phyloP scores from a whole-genome alignment of 2,797 vertebrate species.

The Leptoclinus maculatus region DNA sequence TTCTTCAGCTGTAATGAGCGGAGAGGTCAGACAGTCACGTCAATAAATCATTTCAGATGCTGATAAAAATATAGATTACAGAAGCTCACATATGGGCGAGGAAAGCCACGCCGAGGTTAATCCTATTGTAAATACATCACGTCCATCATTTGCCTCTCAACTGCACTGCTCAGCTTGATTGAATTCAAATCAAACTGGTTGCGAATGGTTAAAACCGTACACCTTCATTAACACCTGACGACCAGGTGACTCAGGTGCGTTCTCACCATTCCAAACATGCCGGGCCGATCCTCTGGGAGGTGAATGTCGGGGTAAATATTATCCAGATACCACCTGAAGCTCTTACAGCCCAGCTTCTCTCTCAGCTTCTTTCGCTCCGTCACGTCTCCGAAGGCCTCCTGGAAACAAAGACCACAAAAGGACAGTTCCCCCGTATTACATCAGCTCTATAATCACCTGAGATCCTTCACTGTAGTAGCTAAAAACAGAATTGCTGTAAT shows the following conservation, averaged over 20 bases:
- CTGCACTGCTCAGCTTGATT: neutral
- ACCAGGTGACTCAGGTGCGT: neutral
- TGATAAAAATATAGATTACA: neutral
- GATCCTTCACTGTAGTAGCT: neutral
- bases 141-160: neutral
- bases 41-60: neutral
- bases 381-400: slow-evolving; percentile 97
- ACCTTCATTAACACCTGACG: neutral
- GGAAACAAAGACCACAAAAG: slow-evolving; percentile 36
- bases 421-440: neutral
- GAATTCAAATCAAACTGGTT: neutral
- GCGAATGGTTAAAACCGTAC: neutral
- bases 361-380: slow-evolving; percentile 88
- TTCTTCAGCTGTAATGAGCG: slow-evolving; percentile 87
- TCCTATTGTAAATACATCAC: neutral
- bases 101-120: neutral
- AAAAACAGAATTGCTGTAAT: neutral
- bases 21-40: neutral
- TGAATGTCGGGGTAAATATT: slow-evolving; percentile 93
- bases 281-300: slow-evolving; percentile 91
- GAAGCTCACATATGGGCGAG: neutral
- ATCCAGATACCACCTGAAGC: slow-evolving; percentile 95
- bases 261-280: slow-evolving; percentile 95
- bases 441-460: neutral
- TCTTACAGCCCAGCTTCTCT: slow-evolving; percentile 89